These are phyloP conservation scores for Amphibalanus amphitrite DNA, from an alignment of 1,140 invertebrate genomes.

Conservation along the genomic window DNA sequence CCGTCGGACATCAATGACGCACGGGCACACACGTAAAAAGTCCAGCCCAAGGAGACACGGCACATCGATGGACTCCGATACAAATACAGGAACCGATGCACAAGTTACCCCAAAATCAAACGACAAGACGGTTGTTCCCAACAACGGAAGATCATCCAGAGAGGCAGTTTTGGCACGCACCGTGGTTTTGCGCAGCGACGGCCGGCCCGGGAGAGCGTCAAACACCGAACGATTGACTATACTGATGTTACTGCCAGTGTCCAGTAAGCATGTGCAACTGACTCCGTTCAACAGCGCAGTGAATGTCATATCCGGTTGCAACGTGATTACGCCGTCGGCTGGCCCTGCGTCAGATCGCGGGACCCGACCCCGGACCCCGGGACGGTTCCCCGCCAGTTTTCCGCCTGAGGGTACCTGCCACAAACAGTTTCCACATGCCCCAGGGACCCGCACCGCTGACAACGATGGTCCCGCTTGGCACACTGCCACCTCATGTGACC, in stretches of 20 bases:
- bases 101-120: no score
- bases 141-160: no score
- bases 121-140: no score
- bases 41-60: no score
- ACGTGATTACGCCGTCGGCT: background rate
- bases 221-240: no score
- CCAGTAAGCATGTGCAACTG: background rate
- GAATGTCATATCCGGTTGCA: background rate
- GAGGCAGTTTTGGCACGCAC: no score
- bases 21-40: no score
- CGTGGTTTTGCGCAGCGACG: no score
- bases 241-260: background rate
- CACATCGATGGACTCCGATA: no score
- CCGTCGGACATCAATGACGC: no score
- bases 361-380: background rate
- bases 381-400: background rate
- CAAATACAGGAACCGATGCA: no score
- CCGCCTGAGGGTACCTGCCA: background rate
- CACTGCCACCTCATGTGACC: background rate
- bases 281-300: background rate
- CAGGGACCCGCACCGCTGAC: background rate
- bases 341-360: background rate
- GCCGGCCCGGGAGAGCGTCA: no score
- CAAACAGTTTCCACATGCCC: background rate
- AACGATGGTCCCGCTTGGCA: background rate